A percentile compares a stretch with the other conserved stretches of the same genome.
Evolutionary conservation across 2,888 invertebrate genomes (phyloP).

Genomic region (Xylocampa areola): DNA sequence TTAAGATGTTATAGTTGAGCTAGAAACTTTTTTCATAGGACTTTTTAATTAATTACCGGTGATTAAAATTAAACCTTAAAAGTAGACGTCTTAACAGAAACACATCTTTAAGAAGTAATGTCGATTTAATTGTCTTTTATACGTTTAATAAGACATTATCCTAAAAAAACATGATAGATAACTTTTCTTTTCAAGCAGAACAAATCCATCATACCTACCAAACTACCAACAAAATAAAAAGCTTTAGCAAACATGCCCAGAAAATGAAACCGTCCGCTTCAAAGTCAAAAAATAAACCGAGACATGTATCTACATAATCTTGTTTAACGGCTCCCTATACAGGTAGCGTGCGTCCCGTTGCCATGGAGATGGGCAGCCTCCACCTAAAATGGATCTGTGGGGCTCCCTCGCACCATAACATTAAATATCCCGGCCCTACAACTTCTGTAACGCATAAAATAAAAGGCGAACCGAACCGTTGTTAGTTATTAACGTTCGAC

Average conservation of each 20-base stretch:
- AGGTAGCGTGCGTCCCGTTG: slow-evolving; percentile 64
- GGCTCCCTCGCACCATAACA: slow-evolving; percentile 62
- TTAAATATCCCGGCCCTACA: slow-evolving; percentile 66
- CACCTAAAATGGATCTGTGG: slow-evolving; percentile 56
- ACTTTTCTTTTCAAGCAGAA: not conserved
- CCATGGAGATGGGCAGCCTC: slow-evolving; percentile 71
- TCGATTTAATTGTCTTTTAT: too few relatives aligned
- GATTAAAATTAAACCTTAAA: too few relatives aligned
- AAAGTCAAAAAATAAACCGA: slow-evolving; percentile 40
- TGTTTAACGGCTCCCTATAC: slow-evolving; percentile 38
- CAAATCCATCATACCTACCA: not conserved
- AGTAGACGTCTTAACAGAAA: too few relatives aligned
- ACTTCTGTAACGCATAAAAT: slow-evolving; percentile 58
- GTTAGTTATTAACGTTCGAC: slow-evolving; percentile 58
- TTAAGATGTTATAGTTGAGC: too few relatives aligned
- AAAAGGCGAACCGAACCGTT: slow-evolving; percentile 55
- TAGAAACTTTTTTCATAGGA: too few relatives aligned
- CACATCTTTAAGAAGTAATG: too few relatives aligned
- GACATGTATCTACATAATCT: slow-evolving; percentile 30
- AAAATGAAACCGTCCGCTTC: slow-evolving; percentile 26
- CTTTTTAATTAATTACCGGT: too few relatives aligned
- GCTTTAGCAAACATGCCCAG: slow-evolving; percentile 4
- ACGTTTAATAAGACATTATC: too few relatives aligned
- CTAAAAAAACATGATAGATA: too few relatives aligned
- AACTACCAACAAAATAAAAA: slow-evolving; percentile 7